Evolutionary conservation across 1,140 invertebrate genomes (phyloP).

Genomic region (Macrosteles quadrilineatus): DNA sequence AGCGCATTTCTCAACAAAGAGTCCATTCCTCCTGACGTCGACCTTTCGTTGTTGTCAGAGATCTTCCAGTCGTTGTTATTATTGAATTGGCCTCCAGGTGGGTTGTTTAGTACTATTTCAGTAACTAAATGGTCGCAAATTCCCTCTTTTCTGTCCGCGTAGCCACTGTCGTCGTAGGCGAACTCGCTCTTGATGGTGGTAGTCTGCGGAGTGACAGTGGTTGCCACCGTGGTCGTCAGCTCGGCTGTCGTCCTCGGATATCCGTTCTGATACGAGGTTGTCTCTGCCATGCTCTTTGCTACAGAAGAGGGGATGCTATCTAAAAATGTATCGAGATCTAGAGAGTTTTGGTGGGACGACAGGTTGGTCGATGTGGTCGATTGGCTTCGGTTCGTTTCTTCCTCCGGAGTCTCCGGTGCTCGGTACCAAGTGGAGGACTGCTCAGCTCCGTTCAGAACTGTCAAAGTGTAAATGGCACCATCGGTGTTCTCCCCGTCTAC

Average conservation of each 20-base stretch:
- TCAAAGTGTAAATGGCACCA: slow-evolving; percentile 59
- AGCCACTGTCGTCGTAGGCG: slow-evolving; percentile 68
- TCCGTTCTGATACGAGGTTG: slow-evolving; percentile 41
- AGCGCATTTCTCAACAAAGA: slow-evolving; percentile 77
- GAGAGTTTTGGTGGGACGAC: slow-evolving; percentile 15
- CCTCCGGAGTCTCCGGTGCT: slow-evolving; percentile 29
- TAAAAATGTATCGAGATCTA: slow-evolving; percentile 28
- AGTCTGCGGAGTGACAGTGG: slow-evolving; percentile 34
- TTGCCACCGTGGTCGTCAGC: slow-evolving; percentile 45
- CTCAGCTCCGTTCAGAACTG: slow-evolving; percentile 56
- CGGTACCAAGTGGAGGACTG: slow-evolving; percentile 37
- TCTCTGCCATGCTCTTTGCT: slow-evolving; percentile 44
- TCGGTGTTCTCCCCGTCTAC: slow-evolving; percentile 53
- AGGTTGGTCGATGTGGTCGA: slow-evolving; percentile 34
- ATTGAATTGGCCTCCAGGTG: slow-evolving; percentile 54
- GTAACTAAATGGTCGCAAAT: slow-evolving; percentile 36
- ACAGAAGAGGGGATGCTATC: slow-evolving; percentile 28
- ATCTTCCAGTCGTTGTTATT: slow-evolving; percentile 81
- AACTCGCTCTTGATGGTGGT: slow-evolving; percentile 51
- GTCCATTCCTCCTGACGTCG: slow-evolving; percentile 47
- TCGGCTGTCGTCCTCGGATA: slow-evolving; percentile 43
- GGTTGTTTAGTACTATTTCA: slow-evolving; percentile 45
- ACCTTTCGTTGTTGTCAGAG: slow-evolving; percentile 65
- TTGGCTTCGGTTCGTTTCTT: slow-evolving; percentile 43
- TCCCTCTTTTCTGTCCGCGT: slow-evolving; percentile 66